Conservation (phyloP, 2,888 invertebrate species). For the Papilio gigon region DNA sequence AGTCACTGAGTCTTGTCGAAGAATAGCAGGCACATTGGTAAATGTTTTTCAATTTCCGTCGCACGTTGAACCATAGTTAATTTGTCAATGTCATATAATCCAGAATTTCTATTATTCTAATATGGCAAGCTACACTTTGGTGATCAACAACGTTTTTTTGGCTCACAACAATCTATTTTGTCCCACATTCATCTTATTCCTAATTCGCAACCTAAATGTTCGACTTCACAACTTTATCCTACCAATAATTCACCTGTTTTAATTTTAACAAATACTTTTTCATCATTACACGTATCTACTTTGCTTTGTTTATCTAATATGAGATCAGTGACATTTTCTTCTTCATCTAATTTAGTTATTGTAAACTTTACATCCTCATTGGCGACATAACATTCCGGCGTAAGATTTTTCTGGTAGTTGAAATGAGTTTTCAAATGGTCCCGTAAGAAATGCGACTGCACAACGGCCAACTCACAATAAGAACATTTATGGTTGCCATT, state of each 20-base stretch:
- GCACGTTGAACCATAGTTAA: conserved; percentile 19
- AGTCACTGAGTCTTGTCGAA: background rate
- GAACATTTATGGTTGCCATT: conserved; percentile 86
- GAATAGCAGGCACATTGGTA: conserved; percentile 50
- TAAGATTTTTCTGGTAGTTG: conserved; percentile 78
- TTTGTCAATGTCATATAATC: conserved; percentile 27
- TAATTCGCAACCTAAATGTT: conserved; percentile 41
- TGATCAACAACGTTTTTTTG: conserved; percentile 65
- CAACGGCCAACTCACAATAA: conserved; percentile 91
- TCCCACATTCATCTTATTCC: conserved; percentile 45
- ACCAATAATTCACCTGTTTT: conserved; percentile 69
- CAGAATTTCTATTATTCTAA: conserved; percentile 58
- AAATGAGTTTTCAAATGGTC: conserved; percentile 93
- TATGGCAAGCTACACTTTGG: conserved; percentile 82
- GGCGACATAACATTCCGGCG: conserved; percentile 83
- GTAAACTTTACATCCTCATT: conserved; percentile 83
- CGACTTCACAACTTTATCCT: too few species aligned
- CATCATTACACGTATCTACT: conserved; percentile 58
- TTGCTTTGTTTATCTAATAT: conserved; percentile 65
- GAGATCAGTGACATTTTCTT: conserved; percentile 66
- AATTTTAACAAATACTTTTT: conserved; percentile 73
- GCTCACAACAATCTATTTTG: conserved; percentile 51
- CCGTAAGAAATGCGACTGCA: conserved; percentile 87
- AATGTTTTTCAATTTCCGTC: conserved; percentile 4
- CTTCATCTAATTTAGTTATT: conserved; percentile 75